Conservation (phyloP, 2,888 invertebrate genomes). For the Acanthoscelides obtectus region DNA sequence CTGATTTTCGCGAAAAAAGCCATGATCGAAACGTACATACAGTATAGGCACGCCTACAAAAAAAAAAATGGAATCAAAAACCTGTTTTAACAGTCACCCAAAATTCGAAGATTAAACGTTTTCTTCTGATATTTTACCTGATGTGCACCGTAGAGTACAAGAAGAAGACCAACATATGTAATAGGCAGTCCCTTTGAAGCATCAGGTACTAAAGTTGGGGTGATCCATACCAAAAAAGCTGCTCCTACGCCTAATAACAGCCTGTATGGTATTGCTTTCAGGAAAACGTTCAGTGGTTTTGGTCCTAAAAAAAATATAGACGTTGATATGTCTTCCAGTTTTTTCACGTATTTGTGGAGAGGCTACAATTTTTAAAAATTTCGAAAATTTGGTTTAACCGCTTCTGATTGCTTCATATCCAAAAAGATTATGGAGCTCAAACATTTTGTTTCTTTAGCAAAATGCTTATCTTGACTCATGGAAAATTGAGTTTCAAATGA, state of each 20-base stretch:
- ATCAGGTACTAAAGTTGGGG: conserved; percentile 66
- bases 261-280: conserved; percentile 85
- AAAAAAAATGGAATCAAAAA: conserved; percentile 12
- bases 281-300: conserved; percentile 80
- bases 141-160: conserved; percentile 81
- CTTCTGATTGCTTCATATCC: no score
- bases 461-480: no score
- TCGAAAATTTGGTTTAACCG: no score
- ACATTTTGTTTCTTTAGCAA: no score
- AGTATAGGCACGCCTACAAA: conserved; percentile 81
- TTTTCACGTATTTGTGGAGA: no score
- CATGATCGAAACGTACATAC: conserved; percentile 97
- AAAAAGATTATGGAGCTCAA: no score
- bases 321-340: no score
- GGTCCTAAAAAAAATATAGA: conserved; percentile 60
- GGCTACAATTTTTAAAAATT: no score
- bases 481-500: no score
- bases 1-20: conserved; percentile 96
- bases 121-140: conserved; percentile 57
- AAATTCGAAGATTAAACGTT: neutral
- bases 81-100: neutral
- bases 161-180: conserved; percentile 71
- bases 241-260: conserved; percentile 80
- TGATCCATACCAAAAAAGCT: conserved; percentile 78
- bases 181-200: conserved; percentile 59